A percentile compares a stretch with the other conserved stretches of the same genome.
These are phyloP conservation scores for Drosophila athabasca DNA, from an alignment of 1,140 invertebrate genomes.

Conservation along the genomic window DNA sequence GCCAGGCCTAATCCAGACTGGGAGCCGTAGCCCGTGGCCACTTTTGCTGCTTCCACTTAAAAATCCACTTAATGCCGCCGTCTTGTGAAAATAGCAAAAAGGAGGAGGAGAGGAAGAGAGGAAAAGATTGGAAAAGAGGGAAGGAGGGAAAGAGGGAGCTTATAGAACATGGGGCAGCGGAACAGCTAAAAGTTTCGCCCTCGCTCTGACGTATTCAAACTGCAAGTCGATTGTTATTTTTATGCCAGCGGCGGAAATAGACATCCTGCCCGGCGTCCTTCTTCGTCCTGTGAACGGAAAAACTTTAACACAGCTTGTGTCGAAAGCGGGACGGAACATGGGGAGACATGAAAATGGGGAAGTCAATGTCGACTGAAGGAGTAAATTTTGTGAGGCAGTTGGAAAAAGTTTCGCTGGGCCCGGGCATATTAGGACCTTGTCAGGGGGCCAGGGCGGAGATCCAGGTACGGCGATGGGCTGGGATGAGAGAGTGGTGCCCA, in stretches of 20 bases:
- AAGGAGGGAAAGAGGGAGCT: conserved; percentile 6
- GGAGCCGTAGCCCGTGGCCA: conserved; percentile 65
- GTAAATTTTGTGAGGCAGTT: conserved; percentile 56
- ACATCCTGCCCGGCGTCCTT: conserved; percentile 42
- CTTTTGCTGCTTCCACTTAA: conserved; percentile 79
- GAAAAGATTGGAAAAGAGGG: conserved; percentile 9
- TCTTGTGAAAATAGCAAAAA: conserved; percentile 57
- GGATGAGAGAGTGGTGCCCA: conserved; percentile 15
- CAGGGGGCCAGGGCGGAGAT: conserved; percentile 8
- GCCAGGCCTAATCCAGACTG: conserved; percentile 46
- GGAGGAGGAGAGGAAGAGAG: conserved; percentile 16
- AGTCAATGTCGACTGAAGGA: conserved; percentile 51
- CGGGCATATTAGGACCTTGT: conserved; percentile 51
- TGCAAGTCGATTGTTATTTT: conserved; percentile 82
- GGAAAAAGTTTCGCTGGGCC: conserved; percentile 47
- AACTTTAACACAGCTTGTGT: conserved; percentile 74
- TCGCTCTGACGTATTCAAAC: conserved; percentile 72
- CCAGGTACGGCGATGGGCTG: too few species aligned
- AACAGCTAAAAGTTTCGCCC: conserved; percentile 18
- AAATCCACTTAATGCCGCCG: conserved; percentile 78
- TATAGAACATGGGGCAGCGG: neutral
- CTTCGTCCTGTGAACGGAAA: conserved; percentile 22
- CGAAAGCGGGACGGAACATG: conserved; percentile 30
- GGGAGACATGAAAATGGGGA: conserved; percentile 23
- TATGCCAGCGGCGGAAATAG: conserved; percentile 75